Evolutionary conservation across 1,140 invertebrate species (phyloP), one percentile per base, ranked within the genome.

Genomic region (Dolichoris vasculosae): DNA sequence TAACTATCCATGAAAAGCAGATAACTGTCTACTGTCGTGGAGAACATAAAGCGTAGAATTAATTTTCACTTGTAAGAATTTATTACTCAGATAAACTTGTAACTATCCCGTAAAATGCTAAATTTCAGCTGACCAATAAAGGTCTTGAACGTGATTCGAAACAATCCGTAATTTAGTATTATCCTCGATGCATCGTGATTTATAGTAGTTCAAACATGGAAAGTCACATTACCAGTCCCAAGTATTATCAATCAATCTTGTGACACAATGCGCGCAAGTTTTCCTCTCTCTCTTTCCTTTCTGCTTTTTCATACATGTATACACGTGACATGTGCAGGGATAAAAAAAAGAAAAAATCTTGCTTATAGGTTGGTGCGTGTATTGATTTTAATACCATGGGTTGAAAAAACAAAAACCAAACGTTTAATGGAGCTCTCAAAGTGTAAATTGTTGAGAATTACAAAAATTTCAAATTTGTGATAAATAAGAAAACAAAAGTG

Each of bases 101-200:
- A 67, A 64, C 55, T 67, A 83, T 4, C 55, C 17, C 63, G 63
- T 84, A 79, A 84, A 84, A 84, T 84, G 76, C 76, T 84, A 84
- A 84, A 84, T 84, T 84, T 84, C 83, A 69, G 30, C 59, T 84
- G 83, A 84, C 83, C 83, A 84, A 84, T 84, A 84, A 79, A 84
- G 76, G 83, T 84, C 83, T 84, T 84, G 69, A 84, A 71, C 59
- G 32, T 79, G 75, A 78, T 79, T 46, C 76, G 75, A 84, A 84
- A 84, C 83, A 84, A 84, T 84, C 83, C 83, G 83, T 84, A 84
- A 84, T 84, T 84, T 76, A 84, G 76, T 64, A 84, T 84, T 79
- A 84, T 84, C 83, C 83, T 48, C 67, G 71, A 77, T 38, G 73
- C 83, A 48, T 78, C 76, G 77, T 85, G 84, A 85, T 85, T 85